A percentile compares a stretch with the other conserved stretches of the same genome.
These are phyloP conservation scores for Trematocara nigrifrons DNA, from an alignment of 2,113 vertebrate genomes.

Conservation along the genomic window DNA sequence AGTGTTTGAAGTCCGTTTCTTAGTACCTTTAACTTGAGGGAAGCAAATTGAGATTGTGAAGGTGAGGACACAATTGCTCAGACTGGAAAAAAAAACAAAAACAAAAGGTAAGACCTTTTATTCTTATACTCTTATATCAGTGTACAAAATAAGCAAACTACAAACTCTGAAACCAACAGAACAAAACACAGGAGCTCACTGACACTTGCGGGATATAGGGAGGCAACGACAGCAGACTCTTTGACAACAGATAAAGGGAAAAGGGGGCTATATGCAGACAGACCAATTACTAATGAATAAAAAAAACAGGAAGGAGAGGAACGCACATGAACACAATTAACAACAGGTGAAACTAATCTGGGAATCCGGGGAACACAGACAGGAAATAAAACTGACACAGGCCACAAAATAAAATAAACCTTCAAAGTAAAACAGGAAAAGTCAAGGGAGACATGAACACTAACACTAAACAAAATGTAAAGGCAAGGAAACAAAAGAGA, in stretches of 20 bases:
- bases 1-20: background rate
- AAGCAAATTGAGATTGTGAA: background rate
- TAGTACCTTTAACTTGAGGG: background rate
- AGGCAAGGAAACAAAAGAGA: background rate
- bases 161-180: background rate
- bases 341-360: background rate
- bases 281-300: background rate
- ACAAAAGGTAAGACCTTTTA: background rate
- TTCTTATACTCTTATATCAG: background rate
- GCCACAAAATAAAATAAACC: background rate
- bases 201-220: background rate
- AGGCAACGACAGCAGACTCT: background rate
- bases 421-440: background rate
- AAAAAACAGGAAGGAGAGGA: background rate
- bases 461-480: background rate
- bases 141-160: background rate
- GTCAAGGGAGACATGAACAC: background rate
- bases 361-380: background rate
- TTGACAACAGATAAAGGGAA: background rate
- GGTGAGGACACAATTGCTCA: background rate
- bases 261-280: background rate
- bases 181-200: background rate
- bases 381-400: background rate
- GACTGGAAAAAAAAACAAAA: background rate
- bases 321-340: background rate